phyloP scores from a whole-genome alignment of 2,888 invertebrate species.

The Orthonevra nobilis region DNA sequence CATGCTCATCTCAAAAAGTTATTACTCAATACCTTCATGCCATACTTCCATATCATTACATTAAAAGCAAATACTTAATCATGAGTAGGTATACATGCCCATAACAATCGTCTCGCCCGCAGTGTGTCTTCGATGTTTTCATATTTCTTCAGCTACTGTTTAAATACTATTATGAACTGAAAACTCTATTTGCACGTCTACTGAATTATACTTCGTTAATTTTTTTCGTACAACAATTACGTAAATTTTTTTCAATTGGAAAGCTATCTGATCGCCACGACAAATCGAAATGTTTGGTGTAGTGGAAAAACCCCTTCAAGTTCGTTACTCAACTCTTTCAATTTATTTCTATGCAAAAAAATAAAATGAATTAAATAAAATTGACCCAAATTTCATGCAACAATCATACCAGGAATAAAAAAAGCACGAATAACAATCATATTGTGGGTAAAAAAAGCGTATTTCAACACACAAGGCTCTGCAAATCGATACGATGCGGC shows the following conservation, averaged over 20 bases:
- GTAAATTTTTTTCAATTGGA: constrained; percentile 3
- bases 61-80: constrained; percentile 20
- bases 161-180: constrained; percentile 12
- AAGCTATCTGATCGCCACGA: constrained; percentile 9
- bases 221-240: constrained; percentile 13
- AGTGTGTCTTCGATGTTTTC: constrained; percentile 4
- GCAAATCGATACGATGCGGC: constrained; percentile 17
- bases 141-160: constrained; percentile 32
- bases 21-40: too few relatives aligned
- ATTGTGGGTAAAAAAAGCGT: neutral
- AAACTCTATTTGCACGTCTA: neutral
- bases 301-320: constrained; percentile 28
- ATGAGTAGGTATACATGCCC: too few relatives aligned
- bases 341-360: neutral
- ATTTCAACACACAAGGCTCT: constrained; percentile 19
- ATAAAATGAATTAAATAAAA: constrained; percentile 14
- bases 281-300: neutral
- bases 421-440: constrained; percentile 5
- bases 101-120: too few relatives aligned
- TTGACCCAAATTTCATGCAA: constrained; percentile 29
- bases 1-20: too few relatives aligned
- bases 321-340: constrained; percentile 26
- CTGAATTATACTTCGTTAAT: neutral
- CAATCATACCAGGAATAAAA: constrained; percentile 20
- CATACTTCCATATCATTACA: too few relatives aligned